These are phyloP conservation scores for Bursaphelenchus okinawaensis DNA, from an alignment of 2,888 invertebrate species.

Conservation along the genomic window DNA sequence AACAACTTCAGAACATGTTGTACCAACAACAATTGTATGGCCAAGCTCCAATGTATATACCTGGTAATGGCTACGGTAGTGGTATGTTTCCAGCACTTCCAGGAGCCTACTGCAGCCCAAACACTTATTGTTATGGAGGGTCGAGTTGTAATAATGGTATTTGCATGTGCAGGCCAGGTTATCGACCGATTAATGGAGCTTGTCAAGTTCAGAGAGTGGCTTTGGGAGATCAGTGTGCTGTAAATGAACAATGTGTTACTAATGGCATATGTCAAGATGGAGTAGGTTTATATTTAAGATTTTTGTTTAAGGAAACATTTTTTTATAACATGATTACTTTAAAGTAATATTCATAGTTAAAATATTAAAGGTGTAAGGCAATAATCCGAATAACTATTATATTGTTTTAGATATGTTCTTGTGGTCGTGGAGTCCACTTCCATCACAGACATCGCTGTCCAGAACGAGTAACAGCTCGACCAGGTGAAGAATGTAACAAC, in stretches of 20 bases:
- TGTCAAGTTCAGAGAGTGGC: conserved; percentile 27
- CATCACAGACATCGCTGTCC: conserved; percentile 27
- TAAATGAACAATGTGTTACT: conserved; percentile 31
- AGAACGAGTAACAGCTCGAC: conserved; percentile 33
- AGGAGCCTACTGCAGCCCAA: conserved; percentile 11
- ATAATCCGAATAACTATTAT: background rate
- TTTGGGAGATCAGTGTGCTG: conserved; percentile 26
- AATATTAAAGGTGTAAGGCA: no score
- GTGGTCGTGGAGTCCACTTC: conserved; percentile 1
- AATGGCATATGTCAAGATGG: conserved; percentile 27
- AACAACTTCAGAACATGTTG: background rate
- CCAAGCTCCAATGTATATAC: background rate
- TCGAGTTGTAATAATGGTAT: conserved; percentile 32
- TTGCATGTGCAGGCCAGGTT: conserved; percentile 51
- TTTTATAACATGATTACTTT: no score
- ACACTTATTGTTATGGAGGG: conserved; percentile 8
- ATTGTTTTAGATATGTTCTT: background rate
- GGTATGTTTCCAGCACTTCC: conserved; percentile 1
- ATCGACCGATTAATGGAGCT: conserved; percentile 18
- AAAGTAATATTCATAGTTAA: no score
- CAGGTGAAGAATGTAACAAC: conserved; percentile 44
- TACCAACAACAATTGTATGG: background rate
- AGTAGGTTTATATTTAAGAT: background rate
- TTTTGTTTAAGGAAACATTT: no score
- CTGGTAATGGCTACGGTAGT: background rate